Percentiles rank a stretch among this genome's conserved stretches.
Conservation (phyloP, 2,797 vertebrate species). For the Muscicapa comitata region DNA sequence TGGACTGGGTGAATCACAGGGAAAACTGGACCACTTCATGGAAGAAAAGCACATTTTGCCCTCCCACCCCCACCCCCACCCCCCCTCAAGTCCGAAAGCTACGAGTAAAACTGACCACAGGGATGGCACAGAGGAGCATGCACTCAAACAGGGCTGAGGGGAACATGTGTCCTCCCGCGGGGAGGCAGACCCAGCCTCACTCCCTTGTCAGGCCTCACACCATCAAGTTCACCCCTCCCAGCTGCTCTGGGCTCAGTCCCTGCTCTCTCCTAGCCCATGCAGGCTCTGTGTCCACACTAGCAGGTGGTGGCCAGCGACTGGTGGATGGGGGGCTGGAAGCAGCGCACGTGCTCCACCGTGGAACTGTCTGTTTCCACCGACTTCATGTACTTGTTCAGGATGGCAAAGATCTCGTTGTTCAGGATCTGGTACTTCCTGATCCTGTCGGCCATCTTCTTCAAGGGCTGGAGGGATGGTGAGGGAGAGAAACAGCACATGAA, state of each 20-base stretch:
- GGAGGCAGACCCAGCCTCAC: slow-evolving; percentile 3
- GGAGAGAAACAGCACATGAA: background rate
- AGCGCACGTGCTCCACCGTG: slow-evolving; percentile 96
- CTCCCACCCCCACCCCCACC: slow-evolving; percentile 33
- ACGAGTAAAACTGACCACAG: slow-evolving; percentile 65
- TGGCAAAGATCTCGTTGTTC: slow-evolving; percentile 98
- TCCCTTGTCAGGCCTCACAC: background rate
- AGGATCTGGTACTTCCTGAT: slow-evolving; percentile 99
- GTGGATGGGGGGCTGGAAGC: slow-evolving; percentile 98
- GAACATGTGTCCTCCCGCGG: background rate
- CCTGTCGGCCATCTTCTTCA: slow-evolving; percentile 99
- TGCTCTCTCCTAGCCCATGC: background rate
- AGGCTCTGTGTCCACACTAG: slow-evolving; percentile 60
- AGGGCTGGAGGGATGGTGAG: slow-evolving; percentile 77
- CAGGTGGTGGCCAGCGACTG: slow-evolving; percentile 97
- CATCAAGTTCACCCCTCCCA: background rate
- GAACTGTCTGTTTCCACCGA: slow-evolving; percentile 98
- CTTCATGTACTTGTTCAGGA: slow-evolving; percentile 99
- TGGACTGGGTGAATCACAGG: background rate
- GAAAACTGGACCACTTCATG: slow-evolving; percentile 3
- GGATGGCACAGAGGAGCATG: slow-evolving; percentile 74
- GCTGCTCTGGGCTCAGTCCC: slow-evolving; percentile 23
- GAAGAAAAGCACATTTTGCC: slow-evolving; percentile 60
- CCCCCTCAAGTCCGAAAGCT: slow-evolving; percentile 60
- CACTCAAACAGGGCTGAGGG: slow-evolving; percentile 52